Base-by-base conservation (phyloP, 2,888 invertebrate genomes). In the Chloroclysta siterata region DNA sequence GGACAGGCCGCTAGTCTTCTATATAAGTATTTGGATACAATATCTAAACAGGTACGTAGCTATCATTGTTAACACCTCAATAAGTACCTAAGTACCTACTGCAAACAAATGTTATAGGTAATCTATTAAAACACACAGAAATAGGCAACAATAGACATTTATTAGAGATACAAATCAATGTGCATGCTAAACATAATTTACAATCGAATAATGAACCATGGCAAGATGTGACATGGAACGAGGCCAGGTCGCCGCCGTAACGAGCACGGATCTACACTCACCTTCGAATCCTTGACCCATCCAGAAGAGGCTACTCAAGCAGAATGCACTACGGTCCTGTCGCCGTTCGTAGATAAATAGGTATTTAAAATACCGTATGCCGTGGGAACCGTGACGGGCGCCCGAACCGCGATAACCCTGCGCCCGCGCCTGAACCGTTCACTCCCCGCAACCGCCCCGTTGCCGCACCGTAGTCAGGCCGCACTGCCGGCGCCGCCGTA, bases 261-360 rank as follows among this genome's bases (percentile, higher is more conserved):
- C 84, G 82, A 82, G 85, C 82, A 81, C 84, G 85, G 88, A 90
- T 89, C 84, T 86, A 85, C 90, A 88, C 87, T 91, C 89, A 85
- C 90, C 87, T 81, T 76, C 74, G 80, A 79, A 92, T 90, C 92
- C 92, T 93, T 92, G 92, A 93, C 92, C 92, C 90, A 92, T 92
- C 92, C 90, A 88, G 92, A 88, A 90, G 90, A 90, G 89, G 89
- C 90, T 90, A 90, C 90, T 90, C 85, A 78, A 82, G 75, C 85
- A 84, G 85, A 89, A 88, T 88, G 88, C 84, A 85, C 80, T 82
- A 77, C 82, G 78, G 85, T 90, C 88, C 91, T 91, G 91, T 91
- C 91, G 83, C 91, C 85, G 85, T 84, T 85, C 81, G 75, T 86
- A 87, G 82, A 87, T 87, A 89, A 87, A 88, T 91, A 92, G 90